Base-by-base conservation (phyloP, 2,113 vertebrate genomes). In the Rhadina sibilatrix region DNA sequence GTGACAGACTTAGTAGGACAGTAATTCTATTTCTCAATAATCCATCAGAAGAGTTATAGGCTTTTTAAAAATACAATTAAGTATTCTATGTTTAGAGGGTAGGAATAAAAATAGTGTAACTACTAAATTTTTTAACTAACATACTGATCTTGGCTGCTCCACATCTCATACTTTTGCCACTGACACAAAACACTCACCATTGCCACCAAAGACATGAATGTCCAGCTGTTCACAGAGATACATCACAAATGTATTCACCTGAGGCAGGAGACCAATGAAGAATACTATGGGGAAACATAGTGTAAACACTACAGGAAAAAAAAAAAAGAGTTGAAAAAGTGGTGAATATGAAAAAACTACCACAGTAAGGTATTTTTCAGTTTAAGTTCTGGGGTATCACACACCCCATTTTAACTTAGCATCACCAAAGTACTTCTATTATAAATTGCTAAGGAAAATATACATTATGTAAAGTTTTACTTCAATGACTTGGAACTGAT, bases 231-330 rank as follows among this genome's bases (percentile, higher is more conserved):
- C 99, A 93, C 99, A 99, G 95, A 99, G 98, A 97, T 99, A 99
- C 99, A 99, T 99, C 97, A 99, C 98, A 94, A 99, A 99, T 4
- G 99, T 99, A 98, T 99, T 99, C 98, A 99, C 99, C 96, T 99
- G 99, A 96, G 99, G 99, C 96, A 99, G 99, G 95, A 99, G 98
- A 83, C 99, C 99, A 96, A 99, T 97, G 93, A 99, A 99, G 98
- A 99, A 99, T 79, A 99, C 98, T 97, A 99, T 91, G 94, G 99
- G 99, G 94, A 99, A 99, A 97, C 99, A 99, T 87, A 99, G 98
- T 23, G 98, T 99, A 98, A 99, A 99, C 97, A 99, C 99, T 99
- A 96, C 1, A 4, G 27, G 3, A 21, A 24, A 70, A 91, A 93
- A 74, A 91, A 80, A 83, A 2, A 53, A 54, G 2, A 78, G 53